These are phyloP conservation scores for Syngnathus scovelli DNA, from an alignment of 2,113 vertebrate species.

Conservation along the genomic window DNA sequence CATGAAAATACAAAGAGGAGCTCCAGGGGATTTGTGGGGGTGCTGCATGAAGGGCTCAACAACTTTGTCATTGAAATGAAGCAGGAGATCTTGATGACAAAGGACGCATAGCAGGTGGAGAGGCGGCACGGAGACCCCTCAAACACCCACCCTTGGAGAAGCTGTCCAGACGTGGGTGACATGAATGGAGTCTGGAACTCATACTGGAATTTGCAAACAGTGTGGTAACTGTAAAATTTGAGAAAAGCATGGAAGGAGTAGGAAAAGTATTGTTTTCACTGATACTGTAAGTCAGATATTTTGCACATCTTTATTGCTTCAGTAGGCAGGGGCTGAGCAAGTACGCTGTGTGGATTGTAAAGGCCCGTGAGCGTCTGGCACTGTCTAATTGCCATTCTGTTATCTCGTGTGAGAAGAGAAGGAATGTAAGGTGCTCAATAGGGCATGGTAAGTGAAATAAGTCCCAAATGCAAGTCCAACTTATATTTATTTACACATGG, in stretches of 20 bases:
- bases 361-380: conserved; percentile 95
- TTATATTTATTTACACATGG: not conserved
- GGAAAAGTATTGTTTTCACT: not conserved
- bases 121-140: conserved; percentile 59
- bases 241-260: not conserved
- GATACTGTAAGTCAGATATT: no score
- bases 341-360: conserved; percentile 82
- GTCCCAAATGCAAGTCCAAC: not conserved
- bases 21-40: not conserved
- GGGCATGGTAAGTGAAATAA: conserved; percentile 7
- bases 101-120: conserved; percentile 88
- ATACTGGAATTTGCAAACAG: conserved; percentile 47
- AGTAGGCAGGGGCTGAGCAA: conserved; percentile 59
- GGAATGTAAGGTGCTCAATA: not conserved
- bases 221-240: not conserved
- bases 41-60: conserved; percentile 56
- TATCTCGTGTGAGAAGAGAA: conserved; percentile 68
- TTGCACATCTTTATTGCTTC: not conserved
- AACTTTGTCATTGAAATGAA: conserved; percentile 86
- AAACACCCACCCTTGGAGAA: conserved; percentile 22
- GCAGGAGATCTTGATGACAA: conserved; percentile 72
- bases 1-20: conserved; percentile 76
- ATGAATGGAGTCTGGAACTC: conserved; percentile 15
- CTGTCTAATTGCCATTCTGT: conserved; percentile 85
- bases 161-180: conserved; percentile 20